Conservation (phyloP, 2,888 invertebrate genomes). For the Hartigia nigra region DNA sequence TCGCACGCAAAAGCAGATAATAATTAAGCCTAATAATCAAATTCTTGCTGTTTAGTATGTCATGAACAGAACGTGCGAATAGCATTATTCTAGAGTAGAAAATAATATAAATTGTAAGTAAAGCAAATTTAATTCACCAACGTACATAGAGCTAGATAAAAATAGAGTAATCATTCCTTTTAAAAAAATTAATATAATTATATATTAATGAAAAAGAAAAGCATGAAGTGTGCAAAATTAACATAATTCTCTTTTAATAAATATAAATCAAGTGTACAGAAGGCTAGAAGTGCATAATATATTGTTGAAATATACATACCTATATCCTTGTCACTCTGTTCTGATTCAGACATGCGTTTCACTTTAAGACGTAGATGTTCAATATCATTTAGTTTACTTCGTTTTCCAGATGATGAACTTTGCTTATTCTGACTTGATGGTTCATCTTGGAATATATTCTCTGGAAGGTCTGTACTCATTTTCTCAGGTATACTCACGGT, state of each 20-base stretch:
- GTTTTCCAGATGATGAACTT: constrained; percentile 21
- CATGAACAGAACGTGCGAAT: background rate
- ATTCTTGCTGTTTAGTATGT: background rate
- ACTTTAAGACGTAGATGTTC: constrained; percentile 8
- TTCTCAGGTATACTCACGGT: constrained; percentile 39
- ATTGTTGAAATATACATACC: constrained; percentile 16
- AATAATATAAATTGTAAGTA: background rate
- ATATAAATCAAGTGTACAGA: background rate
- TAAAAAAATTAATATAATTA: background rate
- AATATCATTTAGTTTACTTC: constrained; percentile 21
- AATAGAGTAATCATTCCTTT: background rate
- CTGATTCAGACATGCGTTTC: constrained; percentile 21
- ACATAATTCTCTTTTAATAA: background rate
- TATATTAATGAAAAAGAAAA: background rate
- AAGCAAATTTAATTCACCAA: background rate
- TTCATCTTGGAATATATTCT: constrained; percentile 48
- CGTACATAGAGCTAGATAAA: background rate
- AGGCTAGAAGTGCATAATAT: background rate
- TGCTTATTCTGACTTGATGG: constrained; percentile 9
- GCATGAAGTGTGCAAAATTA: background rate
- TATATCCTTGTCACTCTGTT: constrained; percentile 31
- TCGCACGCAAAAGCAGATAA: background rate
- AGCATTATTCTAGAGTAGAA: background rate
- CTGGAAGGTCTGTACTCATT: constrained; percentile 40
- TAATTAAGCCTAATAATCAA: background rate